Percentiles rank a stretch among this genome's conserved stretches.
phyloP scores from a whole-genome alignment of 2,797 vertebrate genomes.

The Alcedo quadribrachys region DNA sequence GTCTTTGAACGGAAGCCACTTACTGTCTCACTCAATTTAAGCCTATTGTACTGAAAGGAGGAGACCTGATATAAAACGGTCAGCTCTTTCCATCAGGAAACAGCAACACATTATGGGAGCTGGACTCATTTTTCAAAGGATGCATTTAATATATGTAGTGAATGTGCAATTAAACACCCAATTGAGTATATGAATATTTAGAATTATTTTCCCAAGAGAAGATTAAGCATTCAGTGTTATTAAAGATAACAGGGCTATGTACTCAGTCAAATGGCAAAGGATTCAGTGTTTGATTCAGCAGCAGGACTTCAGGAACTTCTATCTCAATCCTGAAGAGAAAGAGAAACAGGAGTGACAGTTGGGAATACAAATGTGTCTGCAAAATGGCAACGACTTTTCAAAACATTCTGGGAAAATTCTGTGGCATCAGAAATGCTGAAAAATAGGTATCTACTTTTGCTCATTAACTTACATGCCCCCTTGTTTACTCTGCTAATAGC shows the following conservation, averaged over 20 bases:
- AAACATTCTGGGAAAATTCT: not conserved
- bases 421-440: not conserved
- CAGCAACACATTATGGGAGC: not conserved
- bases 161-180: slow-evolving; percentile 40
- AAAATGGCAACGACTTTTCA: not conserved
- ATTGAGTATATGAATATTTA: slow-evolving; percentile 27
- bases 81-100: not conserved
- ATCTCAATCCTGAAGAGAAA: not conserved
- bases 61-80: not conserved
- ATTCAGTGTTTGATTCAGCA: not conserved
- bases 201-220: slow-evolving; percentile 12
- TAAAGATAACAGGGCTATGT: not conserved
- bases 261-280: accelerated
- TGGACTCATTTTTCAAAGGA: slow-evolving; percentile 25
- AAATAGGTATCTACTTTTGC: not conserved
- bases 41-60: not conserved
- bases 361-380: not conserved
- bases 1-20: not conserved
- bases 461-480: not conserved
- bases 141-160: not conserved
- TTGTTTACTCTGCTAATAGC: slow-evolving; percentile 19
- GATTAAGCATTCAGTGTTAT: not conserved
- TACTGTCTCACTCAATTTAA: not conserved
- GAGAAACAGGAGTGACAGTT: not conserved
- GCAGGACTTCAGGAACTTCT: not conserved